These are phyloP conservation scores for Cephalotes varians DNA, from an alignment of 2,888 invertebrate species.

Conservation along the genomic window DNA sequence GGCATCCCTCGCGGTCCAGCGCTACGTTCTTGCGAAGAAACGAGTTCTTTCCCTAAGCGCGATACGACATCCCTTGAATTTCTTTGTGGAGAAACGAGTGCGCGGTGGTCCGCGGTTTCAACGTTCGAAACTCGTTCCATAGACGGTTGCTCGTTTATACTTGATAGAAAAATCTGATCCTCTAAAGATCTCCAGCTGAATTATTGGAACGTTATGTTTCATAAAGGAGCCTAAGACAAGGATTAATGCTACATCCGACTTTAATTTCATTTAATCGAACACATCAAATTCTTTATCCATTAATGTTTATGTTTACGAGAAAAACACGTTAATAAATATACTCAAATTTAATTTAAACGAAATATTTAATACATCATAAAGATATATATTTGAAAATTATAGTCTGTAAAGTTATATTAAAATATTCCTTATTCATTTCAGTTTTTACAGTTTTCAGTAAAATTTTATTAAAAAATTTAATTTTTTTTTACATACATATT, in stretches of 20 bases:
- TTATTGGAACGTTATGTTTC: background rate
- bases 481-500: too few relatives aligned
- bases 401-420: background rate
- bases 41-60: conserved; percentile 59
- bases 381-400: background rate
- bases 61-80: conserved; percentile 16
- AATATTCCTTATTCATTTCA: background rate
- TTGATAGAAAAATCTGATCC: background rate
- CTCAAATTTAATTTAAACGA: background rate
- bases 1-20: conserved; percentile 73
- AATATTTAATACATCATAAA: background rate
- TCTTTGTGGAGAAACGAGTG: conserved; percentile 42
- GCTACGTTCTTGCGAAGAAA: conserved; percentile 52
- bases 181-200: background rate
- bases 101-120: conserved; percentile 58
- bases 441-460: background rate
- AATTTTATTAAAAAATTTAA: background rate
- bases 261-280: background rate
- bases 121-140: conserved; percentile 69
- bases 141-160: conserved; percentile 19
- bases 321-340: background rate
- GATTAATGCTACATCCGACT: background rate
- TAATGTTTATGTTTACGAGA: background rate
- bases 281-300: background rate
- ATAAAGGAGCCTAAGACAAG: too few relatives aligned